Evolutionary conservation across 2,888 invertebrate species (phyloP), one percentile per base, ranked within the genome.

Genomic region (Gasteruption jaculator): DNA sequence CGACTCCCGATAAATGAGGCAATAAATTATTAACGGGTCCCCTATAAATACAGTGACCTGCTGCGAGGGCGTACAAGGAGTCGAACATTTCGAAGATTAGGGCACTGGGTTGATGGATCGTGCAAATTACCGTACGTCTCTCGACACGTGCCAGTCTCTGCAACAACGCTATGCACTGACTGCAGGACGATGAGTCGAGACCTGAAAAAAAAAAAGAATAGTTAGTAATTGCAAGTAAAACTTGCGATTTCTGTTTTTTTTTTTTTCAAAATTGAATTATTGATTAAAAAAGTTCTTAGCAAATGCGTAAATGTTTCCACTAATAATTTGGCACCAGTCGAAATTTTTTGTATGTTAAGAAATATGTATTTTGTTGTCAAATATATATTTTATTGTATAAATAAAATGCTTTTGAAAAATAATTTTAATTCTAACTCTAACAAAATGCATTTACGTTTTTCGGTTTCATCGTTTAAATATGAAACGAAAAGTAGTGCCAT

Each of bases 91-190:
- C 91, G 63, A 95, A 92, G 34, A 93, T 76, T 51, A 91, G 76
- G 1, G 94, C 93, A 49, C 91, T 91, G 0, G 95, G 94, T 68
- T 94, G 94, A 68, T 95, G 94, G 50, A 95, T 91, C 14, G 93
- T 94, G 52, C 93, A 93, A 34, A 94, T 80, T 4, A 95, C 80
- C 0, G 93, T 93, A 33, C 93, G 78, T 1, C 91, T 92, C 51
- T 89, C 91, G 3, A 65, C 54, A 33, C 81, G 77, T 0, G 93
- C 91, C 37, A 94, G 73, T 45, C 80, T 79, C 68, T 86, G 89
- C 45, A 94, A 74, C 20, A 94, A 72, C 0, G 81, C 74, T 35
- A 94, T 82, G 50, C 92, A 86, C 47, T 91, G 91, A 40, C 85
- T 82, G 56, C 91, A 90, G 1, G 92, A 87, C 20, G 87, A 82